Percentiles rank a stretch among this genome's conserved stretches.
phyloP scores from a whole-genome alignment of 2,888 invertebrate species.

The Sialis lutaria region DNA sequence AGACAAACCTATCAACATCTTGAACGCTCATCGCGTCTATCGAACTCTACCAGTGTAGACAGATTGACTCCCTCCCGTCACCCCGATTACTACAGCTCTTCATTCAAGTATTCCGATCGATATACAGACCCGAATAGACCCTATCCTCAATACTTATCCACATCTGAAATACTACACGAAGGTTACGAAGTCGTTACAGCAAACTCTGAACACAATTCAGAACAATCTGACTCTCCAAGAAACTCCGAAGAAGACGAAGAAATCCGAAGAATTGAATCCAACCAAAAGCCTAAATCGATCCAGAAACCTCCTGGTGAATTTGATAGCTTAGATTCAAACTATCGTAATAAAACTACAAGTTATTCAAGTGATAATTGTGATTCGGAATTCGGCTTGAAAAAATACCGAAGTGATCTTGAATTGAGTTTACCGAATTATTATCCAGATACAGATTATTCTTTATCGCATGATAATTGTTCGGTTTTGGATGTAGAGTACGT shows the following conservation, averaged over 20 bases:
- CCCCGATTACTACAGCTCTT: not conserved
- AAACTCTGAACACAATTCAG: constrained; percentile 5
- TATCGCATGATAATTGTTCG: constrained; percentile 29
- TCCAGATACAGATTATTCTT: constrained; percentile 27
- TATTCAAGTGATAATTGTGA: constrained; percentile 17
- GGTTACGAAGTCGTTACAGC: constrained; percentile 9
- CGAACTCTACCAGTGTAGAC: no score
- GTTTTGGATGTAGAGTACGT: constrained; percentile 23
- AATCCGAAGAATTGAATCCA: not conserved
- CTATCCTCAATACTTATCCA: constrained; percentile 1
- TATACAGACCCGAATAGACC: not conserved
- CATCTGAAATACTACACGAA: not conserved
- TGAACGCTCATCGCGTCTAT: no score
- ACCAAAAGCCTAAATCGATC: constrained; percentile 28
- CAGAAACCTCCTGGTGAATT: constrained; percentile 35
- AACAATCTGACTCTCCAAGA: constrained; percentile 6
- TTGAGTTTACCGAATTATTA: constrained; percentile 25
- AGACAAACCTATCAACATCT: no score
- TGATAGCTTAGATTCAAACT: constrained; percentile 39
- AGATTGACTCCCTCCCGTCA: not conserved
- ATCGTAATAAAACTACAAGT: constrained; percentile 35
- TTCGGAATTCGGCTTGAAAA: constrained; percentile 21
- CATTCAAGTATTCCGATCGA: not conserved
- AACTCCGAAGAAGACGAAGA: constrained; percentile 5
- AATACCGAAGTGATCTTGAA: constrained; percentile 13